Evolutionary conservation across 2,888 invertebrate species (phyloP).

Genomic region (Chouioia cunea): DNA sequence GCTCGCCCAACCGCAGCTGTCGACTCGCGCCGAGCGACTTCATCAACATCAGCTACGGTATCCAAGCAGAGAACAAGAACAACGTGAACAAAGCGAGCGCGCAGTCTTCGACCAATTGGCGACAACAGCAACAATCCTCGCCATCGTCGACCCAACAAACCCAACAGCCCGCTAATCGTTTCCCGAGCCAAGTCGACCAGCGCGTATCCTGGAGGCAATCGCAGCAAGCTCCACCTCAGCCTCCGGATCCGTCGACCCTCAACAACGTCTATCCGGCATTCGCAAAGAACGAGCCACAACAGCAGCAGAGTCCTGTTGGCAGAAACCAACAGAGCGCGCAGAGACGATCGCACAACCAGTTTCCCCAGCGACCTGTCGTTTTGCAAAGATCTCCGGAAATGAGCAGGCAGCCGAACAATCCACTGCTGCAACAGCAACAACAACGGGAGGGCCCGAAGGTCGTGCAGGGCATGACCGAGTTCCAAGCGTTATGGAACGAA

Average conservation of each 20-base stretch:
- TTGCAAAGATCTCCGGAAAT: conserved; percentile 23
- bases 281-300: conserved; percentile 7
- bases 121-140: conserved; percentile 18
- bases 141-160: too few species aligned
- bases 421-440: conserved; percentile 10
- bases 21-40: conserved; percentile 71
- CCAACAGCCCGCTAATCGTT: conserved; percentile 11
- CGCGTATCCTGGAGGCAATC: conserved; percentile 14
- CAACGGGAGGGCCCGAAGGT: conserved; percentile 5
- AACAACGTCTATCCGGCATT: conserved; percentile 36
- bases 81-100: conserved; percentile 15
- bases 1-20: conserved; percentile 70
- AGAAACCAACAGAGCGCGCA: neutral
- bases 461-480: conserved; percentile 58
- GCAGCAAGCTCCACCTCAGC: conserved; percentile 32
- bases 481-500: conserved; percentile 66
- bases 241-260: conserved; percentile 33
- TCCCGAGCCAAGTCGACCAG: neutral
- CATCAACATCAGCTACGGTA: conserved; percentile 75
- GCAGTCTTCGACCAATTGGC: neutral
- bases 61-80: conserved; percentile 60
- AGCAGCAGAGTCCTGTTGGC: neutral
- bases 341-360: conserved; percentile 1
- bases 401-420: neutral
- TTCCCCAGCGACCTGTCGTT: conserved; percentile 11